A percentile compares a stretch with the other conserved stretches of the same genome.
Evolutionary conservation across 2,113 vertebrate genomes (phyloP).

Genomic region (Pelecanoides urinatrix): DNA sequence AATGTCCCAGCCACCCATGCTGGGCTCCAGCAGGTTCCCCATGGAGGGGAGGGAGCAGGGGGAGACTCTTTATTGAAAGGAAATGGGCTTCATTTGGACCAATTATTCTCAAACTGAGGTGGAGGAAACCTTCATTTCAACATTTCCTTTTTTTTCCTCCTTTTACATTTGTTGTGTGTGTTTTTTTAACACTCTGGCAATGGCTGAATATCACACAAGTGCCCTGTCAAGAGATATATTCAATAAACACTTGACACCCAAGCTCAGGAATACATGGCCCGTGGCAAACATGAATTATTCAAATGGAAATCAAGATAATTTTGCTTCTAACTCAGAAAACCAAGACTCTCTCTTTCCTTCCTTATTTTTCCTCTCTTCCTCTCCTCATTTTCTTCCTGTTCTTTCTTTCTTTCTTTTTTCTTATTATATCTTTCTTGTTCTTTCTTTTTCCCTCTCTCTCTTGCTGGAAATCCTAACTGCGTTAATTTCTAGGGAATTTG

Average conservation of each 20-base stretch:
- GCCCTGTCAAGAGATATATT: slow-evolving; percentile 75
- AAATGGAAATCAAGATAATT: slow-evolving; percentile 77
- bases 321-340: slow-evolving; percentile 74
- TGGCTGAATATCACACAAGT: slow-evolving; percentile 69
- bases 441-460: neutral
- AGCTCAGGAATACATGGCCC: slow-evolving; percentile 76
- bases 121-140: slow-evolving; percentile 31
- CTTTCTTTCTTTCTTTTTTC: neutral
- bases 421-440: neutral
- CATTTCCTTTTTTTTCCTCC: neutral
- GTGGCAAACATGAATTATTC: slow-evolving; percentile 79
- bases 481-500: neutral
- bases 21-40: neutral
- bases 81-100: slow-evolving; percentile 69
- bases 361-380: slow-evolving; percentile 28
- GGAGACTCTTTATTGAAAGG: neutral
- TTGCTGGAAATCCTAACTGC: neutral
- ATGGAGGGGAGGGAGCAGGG: neutral
- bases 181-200: slow-evolving; percentile 46
- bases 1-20: neutral
- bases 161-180: slow-evolving; percentile 55
- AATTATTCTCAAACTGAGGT: slow-evolving; percentile 75
- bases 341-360: slow-evolving; percentile 60
- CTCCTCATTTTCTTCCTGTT: neutral
- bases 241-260: slow-evolving; percentile 74